phyloP scores from a whole-genome alignment of 2,797 vertebrate species.

The Atherinosoma microstoma region DNA sequence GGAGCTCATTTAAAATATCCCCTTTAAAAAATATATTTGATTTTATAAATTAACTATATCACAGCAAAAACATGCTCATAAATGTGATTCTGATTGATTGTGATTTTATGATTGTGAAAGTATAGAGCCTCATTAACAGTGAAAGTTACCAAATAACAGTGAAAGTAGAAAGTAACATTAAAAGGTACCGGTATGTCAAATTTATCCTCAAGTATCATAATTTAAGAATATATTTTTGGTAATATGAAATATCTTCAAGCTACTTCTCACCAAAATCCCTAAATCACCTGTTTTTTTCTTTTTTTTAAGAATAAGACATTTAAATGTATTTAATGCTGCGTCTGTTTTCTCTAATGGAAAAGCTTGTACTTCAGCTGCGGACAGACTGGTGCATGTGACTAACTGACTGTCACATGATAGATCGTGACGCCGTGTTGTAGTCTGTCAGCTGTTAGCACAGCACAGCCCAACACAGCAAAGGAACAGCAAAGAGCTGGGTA shows the following conservation, averaged over 20 bases:
- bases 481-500: conserved; percentile 52
- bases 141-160: background rate
- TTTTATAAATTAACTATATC: background rate
- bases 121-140: too few relatives aligned
- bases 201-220: background rate
- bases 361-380: background rate
- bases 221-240: background rate
- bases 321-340: too few relatives aligned
- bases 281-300: too few relatives aligned
- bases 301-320: too few relatives aligned
- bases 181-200: background rate
- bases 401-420: conserved; percentile 75
- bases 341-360: too few relatives aligned
- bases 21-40: background rate
- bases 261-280: too few relatives aligned
- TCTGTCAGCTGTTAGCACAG: conserved; percentile 68
- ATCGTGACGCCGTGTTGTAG: conserved; percentile 66
- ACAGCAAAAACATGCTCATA: background rate
- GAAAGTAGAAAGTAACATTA: background rate
- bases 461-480: background rate
- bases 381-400: conserved; percentile 64
- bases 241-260: too few relatives aligned
- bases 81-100: too few relatives aligned
- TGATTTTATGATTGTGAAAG: too few relatives aligned
- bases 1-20: background rate